Evolutionary conservation across 2,888 invertebrate species (phyloP), one percentile per base, ranked within the genome.

Genomic region (Aquatica leii): DNA sequence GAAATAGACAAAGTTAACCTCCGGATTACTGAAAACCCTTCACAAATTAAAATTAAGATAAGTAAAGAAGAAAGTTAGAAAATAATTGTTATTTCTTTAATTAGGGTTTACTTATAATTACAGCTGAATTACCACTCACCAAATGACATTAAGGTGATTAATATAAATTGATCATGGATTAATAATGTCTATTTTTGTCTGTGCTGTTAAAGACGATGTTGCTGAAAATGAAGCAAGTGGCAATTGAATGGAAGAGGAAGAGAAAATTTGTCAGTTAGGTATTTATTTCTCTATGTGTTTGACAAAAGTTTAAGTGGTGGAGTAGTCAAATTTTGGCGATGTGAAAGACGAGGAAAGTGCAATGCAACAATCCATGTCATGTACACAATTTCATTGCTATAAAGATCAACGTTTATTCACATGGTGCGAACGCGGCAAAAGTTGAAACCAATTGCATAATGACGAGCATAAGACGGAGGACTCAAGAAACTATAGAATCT

Each of bases 401-500:
- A 37, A 37, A 37, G 5, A n/a, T n/a, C n/a, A n/a, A n/a, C n/a
- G n/a, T 37, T n/a, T 9, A 31, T 31, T 31, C 31, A 31, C 31
- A 31, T 31, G 31, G 31, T 31, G 31, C 31, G 31, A 31, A 31
- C 31, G 31, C 31, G 31, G 31, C 31, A 31, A 31, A 31, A 9
- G 31, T 31, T 31, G 31, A 31, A 31, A 9, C 31, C 31, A 9
- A 31, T 31, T 31, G n/a, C n/a, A n/a, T n/a, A n/a, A n/a, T n/a
- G n/a, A n/a, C n/a, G n/a, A n/a, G 31, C 31, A 9, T 31, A 31
- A 9, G 12, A 37, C 37, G 37, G 37, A 37, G 37, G 37, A 12
- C 37, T 37, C 37, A 37, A 37, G 37, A 37, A 37, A 37, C 37
- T 37, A 37, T 37, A 12, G 37, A 37, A 37, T 37, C 37, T 37